Base-by-base conservation (phyloP, 1,140 invertebrate genomes). In the Neodiprion virginianus region DNA sequence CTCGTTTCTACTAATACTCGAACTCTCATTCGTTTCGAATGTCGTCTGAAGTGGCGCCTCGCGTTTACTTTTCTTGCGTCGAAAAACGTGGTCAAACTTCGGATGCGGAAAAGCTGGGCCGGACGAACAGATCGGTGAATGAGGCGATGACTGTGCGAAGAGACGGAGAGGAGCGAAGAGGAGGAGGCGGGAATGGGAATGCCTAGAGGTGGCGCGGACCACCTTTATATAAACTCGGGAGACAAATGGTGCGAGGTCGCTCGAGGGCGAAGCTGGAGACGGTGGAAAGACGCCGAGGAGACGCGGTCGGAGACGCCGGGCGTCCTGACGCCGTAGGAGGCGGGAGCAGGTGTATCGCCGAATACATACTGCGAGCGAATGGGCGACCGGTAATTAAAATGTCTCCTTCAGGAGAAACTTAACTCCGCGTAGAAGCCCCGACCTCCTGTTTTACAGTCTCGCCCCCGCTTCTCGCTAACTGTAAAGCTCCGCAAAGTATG, bases 311-410 rank as follows among this genome's bases (percentile, higher is more conserved):
- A 61, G 53, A 61, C 53, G 53, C 11, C 53, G 53, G 53, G 67
- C 67, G 67, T 69, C 67, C 67, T 72, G 73, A 80, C 80, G 75
- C 78, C 79, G 73, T 78, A 81, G 79, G 74, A 82, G 81, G 75
- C 72, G 74, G 77, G 71, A 80, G 78, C 83, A 85, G 83, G 82
- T 84, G 84, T 83, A 82, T 82, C 78, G 70, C 71, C 68, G 76
- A 78, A 79, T 61, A 61, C 83, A 79, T 79, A 81, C 78, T 74
- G 74, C 72, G 65, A 78, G 71, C 75, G 79, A 85, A 80, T 79
- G 78, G 79, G 73, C 74, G 74, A 75, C 67, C 77, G 79, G 84
- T 85, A 85, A 85, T 85, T 85, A 85, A 85, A 85, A 85, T 80
- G 83, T 84, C 80, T 82, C 80, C 79, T 79, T 78, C 74, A 83